phyloP scores from a whole-genome alignment of 2,113 vertebrate genomes.

The Psittacula cyanocephala region DNA sequence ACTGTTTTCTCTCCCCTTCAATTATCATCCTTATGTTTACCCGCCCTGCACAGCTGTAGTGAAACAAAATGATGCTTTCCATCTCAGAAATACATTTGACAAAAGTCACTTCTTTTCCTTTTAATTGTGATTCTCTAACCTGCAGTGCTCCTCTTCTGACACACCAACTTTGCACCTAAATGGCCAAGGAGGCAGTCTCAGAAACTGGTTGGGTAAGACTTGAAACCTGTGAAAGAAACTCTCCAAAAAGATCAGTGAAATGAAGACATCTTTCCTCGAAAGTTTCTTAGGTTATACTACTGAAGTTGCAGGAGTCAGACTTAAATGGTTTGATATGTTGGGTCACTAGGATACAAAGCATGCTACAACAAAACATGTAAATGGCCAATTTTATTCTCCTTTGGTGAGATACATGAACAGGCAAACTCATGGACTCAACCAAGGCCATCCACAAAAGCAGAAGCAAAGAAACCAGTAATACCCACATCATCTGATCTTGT shows the following conservation, averaged over 20 bases:
- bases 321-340: background rate
- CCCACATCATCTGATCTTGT: rapidly evolving
- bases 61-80: background rate
- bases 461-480: background rate
- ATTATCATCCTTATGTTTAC: background rate
- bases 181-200: background rate
- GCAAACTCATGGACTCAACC: background rate
- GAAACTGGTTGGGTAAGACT: background rate
- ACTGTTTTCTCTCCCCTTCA: background rate
- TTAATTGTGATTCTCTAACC: background rate
- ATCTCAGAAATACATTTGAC: background rate
- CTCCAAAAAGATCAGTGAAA: background rate
- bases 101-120: background rate
- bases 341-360: background rate
- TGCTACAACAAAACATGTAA: background rate
- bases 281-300: background rate
- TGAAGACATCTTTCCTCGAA: background rate
- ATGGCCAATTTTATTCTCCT: background rate
- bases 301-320: background rate
- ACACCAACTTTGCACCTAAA: background rate
- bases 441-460: background rate
- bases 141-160: background rate
- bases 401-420: background rate
- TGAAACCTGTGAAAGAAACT: background rate
- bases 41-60: background rate